A percentile compares a stretch with the other conserved stretches of the same genome.
These are phyloP conservation scores for Odontesthes bonariensis DNA, from an alignment of 2,113 vertebrate genomes.

Conservation along the genomic window DNA sequence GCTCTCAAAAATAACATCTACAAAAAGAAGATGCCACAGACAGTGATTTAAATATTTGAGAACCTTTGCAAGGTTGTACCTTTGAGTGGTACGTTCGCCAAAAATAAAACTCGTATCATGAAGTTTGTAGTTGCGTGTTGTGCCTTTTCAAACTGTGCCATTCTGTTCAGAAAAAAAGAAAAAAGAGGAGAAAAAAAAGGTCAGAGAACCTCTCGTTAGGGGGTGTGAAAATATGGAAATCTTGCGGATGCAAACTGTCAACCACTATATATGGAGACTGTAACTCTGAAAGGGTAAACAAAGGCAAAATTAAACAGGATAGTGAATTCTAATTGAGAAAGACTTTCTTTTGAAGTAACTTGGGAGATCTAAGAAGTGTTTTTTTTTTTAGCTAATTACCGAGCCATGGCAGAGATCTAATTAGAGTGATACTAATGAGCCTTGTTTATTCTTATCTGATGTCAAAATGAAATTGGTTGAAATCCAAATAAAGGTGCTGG, in stretches of 20 bases:
- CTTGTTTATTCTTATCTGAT: slow-evolving; percentile 78
- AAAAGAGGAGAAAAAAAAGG: neutral
- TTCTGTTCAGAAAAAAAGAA: slow-evolving; percentile 1
- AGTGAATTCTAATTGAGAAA: slow-evolving; percentile 75
- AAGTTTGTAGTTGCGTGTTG: neutral
- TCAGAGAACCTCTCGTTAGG: slow-evolving; percentile 1
- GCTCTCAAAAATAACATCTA: too few relatives aligned
- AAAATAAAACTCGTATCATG: too few relatives aligned
- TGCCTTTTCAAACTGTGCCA: slow-evolving; percentile 39
- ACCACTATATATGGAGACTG: slow-evolving; percentile 33
- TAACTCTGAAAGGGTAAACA: slow-evolving; percentile 74
- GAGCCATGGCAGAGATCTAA: slow-evolving; percentile 73
- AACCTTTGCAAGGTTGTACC: too few relatives aligned
- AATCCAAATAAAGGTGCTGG: slow-evolving; percentile 66
- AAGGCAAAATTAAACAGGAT: slow-evolving; percentile 65
- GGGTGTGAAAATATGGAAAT: slow-evolving; percentile 53
- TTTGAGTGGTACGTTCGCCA: too few relatives aligned
- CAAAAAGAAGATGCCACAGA: too few relatives aligned
- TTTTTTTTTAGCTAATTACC: slow-evolving; percentile 76
- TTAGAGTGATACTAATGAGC: slow-evolving; percentile 82
- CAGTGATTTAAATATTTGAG: too few relatives aligned
- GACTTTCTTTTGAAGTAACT: slow-evolving; percentile 82
- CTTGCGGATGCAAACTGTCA: slow-evolving; percentile 55
- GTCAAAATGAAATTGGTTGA: slow-evolving; percentile 71
- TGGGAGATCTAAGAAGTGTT: slow-evolving; percentile 72